Percentiles rank a stretch among this genome's conserved stretches.
These are phyloP conservation scores for Corythoichthys intestinalis DNA, from an alignment of 2,113 vertebrate genomes.

Conservation along the genomic window DNA sequence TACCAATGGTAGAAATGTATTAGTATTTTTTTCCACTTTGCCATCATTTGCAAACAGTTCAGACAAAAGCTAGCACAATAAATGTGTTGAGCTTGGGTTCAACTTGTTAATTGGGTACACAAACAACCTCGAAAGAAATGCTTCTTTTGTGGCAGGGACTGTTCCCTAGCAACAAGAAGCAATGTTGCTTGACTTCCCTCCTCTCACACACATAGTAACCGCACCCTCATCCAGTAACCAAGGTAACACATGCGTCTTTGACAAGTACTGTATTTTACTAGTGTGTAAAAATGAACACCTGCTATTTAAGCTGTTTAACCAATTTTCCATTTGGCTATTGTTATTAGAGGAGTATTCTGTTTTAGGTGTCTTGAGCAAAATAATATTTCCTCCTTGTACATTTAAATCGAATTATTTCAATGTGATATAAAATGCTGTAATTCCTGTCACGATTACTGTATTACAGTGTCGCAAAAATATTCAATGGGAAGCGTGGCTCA, in stretches of 20 bases:
- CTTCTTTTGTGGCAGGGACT: constrained; percentile 51
- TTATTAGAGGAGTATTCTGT: not conserved
- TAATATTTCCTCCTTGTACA: not conserved
- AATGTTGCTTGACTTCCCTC: constrained; percentile 15
- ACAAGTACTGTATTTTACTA: not conserved
- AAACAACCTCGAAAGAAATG: constrained; percentile 46
- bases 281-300: constrained; percentile 20
- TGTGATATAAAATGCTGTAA: too few relatives aligned
- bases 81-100: not conserved
- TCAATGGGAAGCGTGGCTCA: not conserved
- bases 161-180: constrained; percentile 58
- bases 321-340: constrained; percentile 51
- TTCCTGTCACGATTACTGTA: too few relatives aligned
- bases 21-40: constrained; percentile 19
- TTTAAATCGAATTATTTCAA: too few relatives aligned
- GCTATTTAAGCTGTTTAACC: not conserved
- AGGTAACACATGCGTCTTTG: not conserved
- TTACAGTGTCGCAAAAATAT: not conserved
- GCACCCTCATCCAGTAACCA: constrained; percentile 6
- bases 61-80: not conserved
- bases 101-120: constrained; percentile 23
- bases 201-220: not conserved
- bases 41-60: constrained; percentile 44
- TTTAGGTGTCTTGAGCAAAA: not conserved
- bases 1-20: constrained; percentile 17